Evolutionary conservation across 2,888 invertebrate genomes (phyloP), one percentile per base, ranked within the genome.

Genomic region (Auanema sp.): DNA sequence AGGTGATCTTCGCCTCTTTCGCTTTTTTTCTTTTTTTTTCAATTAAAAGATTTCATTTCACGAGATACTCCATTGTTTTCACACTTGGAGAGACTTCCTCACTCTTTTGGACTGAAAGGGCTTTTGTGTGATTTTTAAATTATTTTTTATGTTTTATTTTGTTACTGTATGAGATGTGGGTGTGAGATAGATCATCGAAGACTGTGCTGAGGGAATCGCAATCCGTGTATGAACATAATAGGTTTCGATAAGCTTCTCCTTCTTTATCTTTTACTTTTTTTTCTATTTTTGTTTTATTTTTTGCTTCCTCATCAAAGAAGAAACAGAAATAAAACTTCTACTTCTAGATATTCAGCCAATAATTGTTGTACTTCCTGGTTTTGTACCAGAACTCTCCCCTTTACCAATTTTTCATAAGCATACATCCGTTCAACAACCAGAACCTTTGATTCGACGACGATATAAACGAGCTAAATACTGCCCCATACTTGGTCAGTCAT

Each of bases 261-360:
- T 47, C 47, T 11, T 12, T 5, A 18, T 18, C 16, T 5, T 47
- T 47, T 47, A 5, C 47, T 5, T 47, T 47, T 47, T 21, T 5
- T 18, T 21, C 10, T 21, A 18, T 47, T 10, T 5, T 43, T n/a
- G 11, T n/a, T 43, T 43, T 12, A 43, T n/a, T 21, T 21, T 47
- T 47, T 47, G 16, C 4, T 21, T 18, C 3, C 16, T 47, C 47
- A 5, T 16, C 16, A 47, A 5, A 47, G 4, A 47, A 10, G 10
- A 47, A 47, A 18, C 6, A 10, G 3, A 5, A 5, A 47, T 47
- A 5, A 5, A 5, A 47, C 10, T 16, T 18, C 47, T 21, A 25
- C 47, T 12, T 62, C 57, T 58, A 73, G 73, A 73, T 54, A 60
- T 73, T n/a, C 73, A 71, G 60, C 73, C 73, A 40, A 70, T 71